Percentiles rank a stretch among this genome's conserved stretches.
Conservation (phyloP, 2,113 vertebrate genomes). For the Heterocephalus glaber region DNA sequence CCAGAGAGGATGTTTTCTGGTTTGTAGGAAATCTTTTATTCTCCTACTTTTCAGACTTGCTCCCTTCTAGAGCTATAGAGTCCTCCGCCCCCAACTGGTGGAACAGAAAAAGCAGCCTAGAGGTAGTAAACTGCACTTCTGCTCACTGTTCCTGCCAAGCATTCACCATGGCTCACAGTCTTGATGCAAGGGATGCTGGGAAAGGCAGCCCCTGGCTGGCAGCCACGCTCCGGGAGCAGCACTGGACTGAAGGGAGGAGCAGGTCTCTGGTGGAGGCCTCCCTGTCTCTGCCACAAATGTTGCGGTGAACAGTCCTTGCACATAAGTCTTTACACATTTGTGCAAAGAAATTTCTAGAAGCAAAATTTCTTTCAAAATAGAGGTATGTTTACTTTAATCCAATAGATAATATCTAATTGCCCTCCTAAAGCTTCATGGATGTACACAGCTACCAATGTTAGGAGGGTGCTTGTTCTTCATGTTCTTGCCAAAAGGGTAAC, state of each 20-base stretch:
- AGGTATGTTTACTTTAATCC: neutral
- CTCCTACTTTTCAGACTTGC: neutral
- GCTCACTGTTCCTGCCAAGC: neutral
- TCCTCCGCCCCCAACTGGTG: neutral
- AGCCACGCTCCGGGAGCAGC: neutral
- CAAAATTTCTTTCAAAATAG: neutral
- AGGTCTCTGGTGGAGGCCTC: neutral
- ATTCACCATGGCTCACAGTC: fast-evolving
- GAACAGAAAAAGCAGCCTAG: neutral
- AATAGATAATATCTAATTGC: too few relatives aligned
- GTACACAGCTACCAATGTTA: neutral
- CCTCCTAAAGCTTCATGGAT: neutral
- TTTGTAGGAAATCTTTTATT: too few relatives aligned
- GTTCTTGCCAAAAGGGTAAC: neutral
- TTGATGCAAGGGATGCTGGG: neutral
- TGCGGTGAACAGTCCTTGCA: neutral
- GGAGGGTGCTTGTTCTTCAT: neutral
- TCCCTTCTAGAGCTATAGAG: neutral
- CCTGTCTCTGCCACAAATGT: neutral
- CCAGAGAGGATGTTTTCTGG: neutral
- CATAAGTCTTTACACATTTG: neutral
- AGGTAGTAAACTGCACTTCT: neutral
- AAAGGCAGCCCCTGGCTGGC: neutral
- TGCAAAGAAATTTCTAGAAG: neutral
- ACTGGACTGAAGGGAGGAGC: neutral